phyloP scores from a whole-genome alignment of 2,888 invertebrate species.

The Lamellibrachia columna region DNA sequence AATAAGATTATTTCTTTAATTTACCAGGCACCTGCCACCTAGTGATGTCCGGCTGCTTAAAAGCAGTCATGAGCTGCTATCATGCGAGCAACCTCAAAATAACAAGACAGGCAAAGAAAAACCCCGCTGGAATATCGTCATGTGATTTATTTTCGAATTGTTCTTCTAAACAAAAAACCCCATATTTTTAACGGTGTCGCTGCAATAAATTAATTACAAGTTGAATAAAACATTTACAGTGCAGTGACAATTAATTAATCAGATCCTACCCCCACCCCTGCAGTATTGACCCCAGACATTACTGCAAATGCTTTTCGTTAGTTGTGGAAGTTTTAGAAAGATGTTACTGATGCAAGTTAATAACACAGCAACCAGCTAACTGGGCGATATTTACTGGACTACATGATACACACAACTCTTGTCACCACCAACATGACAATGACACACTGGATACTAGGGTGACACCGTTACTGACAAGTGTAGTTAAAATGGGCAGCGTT shows the following conservation, averaged over 20 bases:
- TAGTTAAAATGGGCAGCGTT: neutral
- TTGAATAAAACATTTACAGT: neutral
- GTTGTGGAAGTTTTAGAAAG: neutral
- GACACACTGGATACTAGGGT: neutral
- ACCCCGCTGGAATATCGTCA: neutral
- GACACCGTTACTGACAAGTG: neutral
- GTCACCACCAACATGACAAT: neutral
- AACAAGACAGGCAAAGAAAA: neutral
- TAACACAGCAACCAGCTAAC: neutral
- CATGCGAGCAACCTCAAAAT: neutral
- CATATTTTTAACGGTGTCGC: neutral
- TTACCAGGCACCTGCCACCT: too few relatives aligned
- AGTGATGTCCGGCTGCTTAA: too few relatives aligned
- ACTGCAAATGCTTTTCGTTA: neutral
- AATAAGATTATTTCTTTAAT: too few relatives aligned
- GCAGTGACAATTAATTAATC: neutral
- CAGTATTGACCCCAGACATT: neutral
- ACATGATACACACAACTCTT: neutral
- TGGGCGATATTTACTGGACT: neutral
- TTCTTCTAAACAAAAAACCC: neutral
- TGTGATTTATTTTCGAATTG: neutral
- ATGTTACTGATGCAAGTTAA: neutral
- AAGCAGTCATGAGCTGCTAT: too few relatives aligned
- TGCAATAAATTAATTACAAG: constrained; percentile 1
- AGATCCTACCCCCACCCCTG: constrained; percentile 3